phyloP scores from a whole-genome alignment of 2,888 invertebrate species.

The Eupeodes luniger region DNA sequence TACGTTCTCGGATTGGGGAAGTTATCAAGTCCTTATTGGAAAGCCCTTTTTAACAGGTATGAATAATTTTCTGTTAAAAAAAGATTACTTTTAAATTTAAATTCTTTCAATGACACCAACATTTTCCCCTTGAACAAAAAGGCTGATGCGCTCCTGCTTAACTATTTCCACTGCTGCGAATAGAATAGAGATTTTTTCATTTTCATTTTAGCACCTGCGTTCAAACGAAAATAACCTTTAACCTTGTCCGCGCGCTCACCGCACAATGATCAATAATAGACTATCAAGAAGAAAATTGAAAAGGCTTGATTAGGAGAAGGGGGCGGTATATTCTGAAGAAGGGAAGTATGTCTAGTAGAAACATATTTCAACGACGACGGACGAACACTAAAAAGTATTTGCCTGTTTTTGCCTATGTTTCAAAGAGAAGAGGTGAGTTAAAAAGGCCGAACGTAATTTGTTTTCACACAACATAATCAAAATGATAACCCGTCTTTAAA shows the following conservation, averaged over 20 bases:
- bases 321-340: not conserved
- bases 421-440: constrained; percentile 68
- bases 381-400: too few relatives aligned
- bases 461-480: constrained; percentile 84
- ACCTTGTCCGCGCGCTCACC: constrained; percentile 63
- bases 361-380: constrained; percentile 20
- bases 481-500: constrained; percentile 84
- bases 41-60: too few relatives aligned
- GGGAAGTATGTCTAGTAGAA: not conserved
- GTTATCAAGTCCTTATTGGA: too few relatives aligned
- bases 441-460: constrained; percentile 83
- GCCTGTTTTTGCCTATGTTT: not conserved
- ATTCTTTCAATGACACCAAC: too few relatives aligned
- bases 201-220: constrained; percentile 69
- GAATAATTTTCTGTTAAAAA: too few relatives aligned
- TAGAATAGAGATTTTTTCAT: constrained; percentile 38
- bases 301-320: not conserved
- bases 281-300: not conserved
- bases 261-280: constrained; percentile 67
- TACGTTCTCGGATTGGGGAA: too few relatives aligned
- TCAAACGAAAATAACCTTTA: constrained; percentile 68
- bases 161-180: not conserved
- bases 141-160: not conserved
- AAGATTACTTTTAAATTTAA: too few relatives aligned
- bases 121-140: not conserved